These are phyloP conservation scores for Sarcophaga rosellei DNA, from an alignment of 2,888 invertebrate species.

Conservation along the genomic window DNA sequence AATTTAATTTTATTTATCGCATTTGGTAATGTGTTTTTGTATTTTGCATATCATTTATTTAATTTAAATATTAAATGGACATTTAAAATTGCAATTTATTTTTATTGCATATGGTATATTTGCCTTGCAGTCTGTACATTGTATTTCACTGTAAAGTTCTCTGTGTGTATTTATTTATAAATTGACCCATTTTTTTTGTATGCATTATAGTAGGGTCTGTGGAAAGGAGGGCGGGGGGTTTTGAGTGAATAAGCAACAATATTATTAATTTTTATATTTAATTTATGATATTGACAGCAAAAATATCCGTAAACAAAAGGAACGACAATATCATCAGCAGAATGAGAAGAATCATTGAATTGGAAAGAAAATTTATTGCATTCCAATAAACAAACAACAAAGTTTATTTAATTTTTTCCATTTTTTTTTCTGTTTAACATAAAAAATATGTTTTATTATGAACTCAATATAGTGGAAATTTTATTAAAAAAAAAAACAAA, in stretches of 20 bases:
- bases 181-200: conserved; percentile 17
- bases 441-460: conserved; percentile 54
- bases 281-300: conserved; percentile 45
- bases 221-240: neutral
- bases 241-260: conserved; percentile 21
- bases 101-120: conserved; percentile 25
- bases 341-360: conserved; percentile 51
- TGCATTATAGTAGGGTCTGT: too few species aligned
- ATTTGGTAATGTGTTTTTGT: neutral
- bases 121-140: neutral
- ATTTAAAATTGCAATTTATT: neutral
- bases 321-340: conserved; percentile 1
- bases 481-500: conserved; percentile 1
- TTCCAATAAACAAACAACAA: conserved; percentile 54
- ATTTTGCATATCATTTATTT: conserved; percentile 12
- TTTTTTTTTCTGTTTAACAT: conserved; percentile 15
- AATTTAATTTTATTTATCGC: neutral
- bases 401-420: neutral
- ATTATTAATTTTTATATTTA: conserved; percentile 48
- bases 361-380: conserved; percentile 56
- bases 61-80: conserved; percentile 42
- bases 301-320: conserved; percentile 10
- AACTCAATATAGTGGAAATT: conserved; percentile 44
- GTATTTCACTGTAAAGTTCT: neutral
- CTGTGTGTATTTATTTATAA: neutral